Evolutionary conservation across 2,797 vertebrate genomes (phyloP).

Genomic region (Ficedula albicollis): DNA sequence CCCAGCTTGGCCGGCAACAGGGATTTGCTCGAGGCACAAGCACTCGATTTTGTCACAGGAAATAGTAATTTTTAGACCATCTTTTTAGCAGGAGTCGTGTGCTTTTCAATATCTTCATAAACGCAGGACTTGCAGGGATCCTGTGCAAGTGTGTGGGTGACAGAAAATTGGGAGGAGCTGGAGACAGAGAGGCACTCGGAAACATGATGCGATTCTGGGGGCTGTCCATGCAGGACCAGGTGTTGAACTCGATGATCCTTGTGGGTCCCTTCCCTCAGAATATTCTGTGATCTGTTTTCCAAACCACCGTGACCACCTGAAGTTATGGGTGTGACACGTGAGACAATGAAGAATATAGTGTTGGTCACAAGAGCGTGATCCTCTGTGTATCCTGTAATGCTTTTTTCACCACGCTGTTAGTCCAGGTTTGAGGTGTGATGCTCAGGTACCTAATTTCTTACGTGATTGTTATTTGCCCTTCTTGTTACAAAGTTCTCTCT

Average conservation of each 20-base stretch:
- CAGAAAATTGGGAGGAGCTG: no score
- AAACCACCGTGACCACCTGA: no score
- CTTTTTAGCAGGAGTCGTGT: neutral
- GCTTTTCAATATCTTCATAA: neutral
- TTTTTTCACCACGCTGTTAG: rapidly evolving
- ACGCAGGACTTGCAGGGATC: neutral
- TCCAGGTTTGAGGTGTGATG: neutral
- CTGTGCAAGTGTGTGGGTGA: rapidly evolving
- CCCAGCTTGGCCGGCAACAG: rapidly evolving
- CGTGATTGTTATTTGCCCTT: neutral
- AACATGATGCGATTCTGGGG: neutral
- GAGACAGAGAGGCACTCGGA: neutral
- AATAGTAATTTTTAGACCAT: neutral
- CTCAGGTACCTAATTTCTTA: rapidly evolving
- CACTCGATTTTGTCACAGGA: rapidly evolving
- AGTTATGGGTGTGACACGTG: rapidly evolving
- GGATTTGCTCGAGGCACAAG: neutral
- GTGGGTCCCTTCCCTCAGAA: neutral
- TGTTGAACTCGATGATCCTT: neutral
- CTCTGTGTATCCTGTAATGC: rapidly evolving
- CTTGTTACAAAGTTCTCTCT: neutral
- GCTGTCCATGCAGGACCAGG: neutral
- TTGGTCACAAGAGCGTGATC: rapidly evolving
- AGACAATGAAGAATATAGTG: rapidly evolving
- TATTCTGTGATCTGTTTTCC: neutral